These are phyloP conservation scores for Varecia variegata DNA, from an alignment of 2,797 vertebrate species.

Conservation along the genomic window DNA sequence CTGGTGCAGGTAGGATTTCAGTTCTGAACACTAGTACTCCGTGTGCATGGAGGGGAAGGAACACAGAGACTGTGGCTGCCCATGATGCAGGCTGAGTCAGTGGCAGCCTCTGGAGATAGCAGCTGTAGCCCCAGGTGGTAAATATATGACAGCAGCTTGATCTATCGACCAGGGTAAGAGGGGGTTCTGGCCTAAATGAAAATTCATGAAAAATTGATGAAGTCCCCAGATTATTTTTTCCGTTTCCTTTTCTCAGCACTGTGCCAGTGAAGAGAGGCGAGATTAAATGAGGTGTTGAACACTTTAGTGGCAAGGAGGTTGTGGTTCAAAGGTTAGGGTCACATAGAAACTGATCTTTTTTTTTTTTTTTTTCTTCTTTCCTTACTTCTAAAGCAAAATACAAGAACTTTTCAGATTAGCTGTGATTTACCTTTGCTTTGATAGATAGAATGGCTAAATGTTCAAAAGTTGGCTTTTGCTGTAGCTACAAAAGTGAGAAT, in stretches of 20 bases:
- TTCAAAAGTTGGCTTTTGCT: conserved; percentile 53
- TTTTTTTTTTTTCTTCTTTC: conserved; percentile 43
- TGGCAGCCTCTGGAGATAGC: conserved; percentile 83
- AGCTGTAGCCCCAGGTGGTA: conserved; percentile 93
- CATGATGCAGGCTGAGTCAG: conserved; percentile 82
- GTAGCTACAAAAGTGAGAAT: conserved; percentile 80
- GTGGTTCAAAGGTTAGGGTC: conserved; percentile 85
- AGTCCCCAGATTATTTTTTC: conserved; percentile 91
- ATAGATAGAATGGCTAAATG: conserved; percentile 61
- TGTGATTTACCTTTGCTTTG: conserved; percentile 62
- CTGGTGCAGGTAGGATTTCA: conserved; percentile 58
- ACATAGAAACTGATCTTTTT: conserved; percentile 67
- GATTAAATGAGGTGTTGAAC: conserved; percentile 86
- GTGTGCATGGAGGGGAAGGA: not conserved
- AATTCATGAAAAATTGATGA: conserved; percentile 99
- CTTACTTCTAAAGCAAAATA: conserved; percentile 69
- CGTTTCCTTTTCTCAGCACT: conserved; percentile 78
- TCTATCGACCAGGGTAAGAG: conserved; percentile 96
- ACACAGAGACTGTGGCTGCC: conserved; percentile 48
- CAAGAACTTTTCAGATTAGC: conserved; percentile 64
- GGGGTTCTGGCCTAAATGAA: conserved; percentile 94
- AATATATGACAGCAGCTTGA: conserved; percentile 95
- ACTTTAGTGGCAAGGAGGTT: conserved; percentile 85
- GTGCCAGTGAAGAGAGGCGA: conserved; percentile 71
- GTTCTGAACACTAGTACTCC: conserved; percentile 40